Conservation (phyloP, 2,113 vertebrate genomes). For the Sminthopsis crassicaudata region DNA sequence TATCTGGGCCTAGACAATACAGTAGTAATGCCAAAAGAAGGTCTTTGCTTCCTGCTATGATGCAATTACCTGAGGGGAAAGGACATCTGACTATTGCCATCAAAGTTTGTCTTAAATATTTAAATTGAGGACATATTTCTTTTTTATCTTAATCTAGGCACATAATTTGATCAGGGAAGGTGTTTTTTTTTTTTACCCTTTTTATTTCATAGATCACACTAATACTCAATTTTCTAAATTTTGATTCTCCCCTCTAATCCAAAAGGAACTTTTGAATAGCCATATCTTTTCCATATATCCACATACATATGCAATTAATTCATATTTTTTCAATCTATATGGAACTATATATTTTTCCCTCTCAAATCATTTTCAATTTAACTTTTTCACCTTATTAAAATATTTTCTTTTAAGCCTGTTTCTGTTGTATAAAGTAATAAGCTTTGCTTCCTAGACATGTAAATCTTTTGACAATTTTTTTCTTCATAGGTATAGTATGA, state of each 20-base stretch:
- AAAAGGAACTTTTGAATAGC: no score
- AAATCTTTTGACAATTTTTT: neutral
- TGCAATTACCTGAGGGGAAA: no score
- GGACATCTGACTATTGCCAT: no score
- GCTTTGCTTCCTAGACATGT: neutral
- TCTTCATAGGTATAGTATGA: neutral
- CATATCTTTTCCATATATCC: neutral
- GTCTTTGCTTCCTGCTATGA: no score
- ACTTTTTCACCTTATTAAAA: neutral
- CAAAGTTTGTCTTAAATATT: no score
- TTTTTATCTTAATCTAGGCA: no score
- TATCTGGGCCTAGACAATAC: no score
- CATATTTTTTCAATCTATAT: neutral
- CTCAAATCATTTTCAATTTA: neutral
- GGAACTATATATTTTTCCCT: neutral
- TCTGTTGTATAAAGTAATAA: neutral
- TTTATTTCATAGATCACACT: neutral
- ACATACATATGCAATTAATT: conserved; percentile 28
- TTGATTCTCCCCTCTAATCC: neutral
- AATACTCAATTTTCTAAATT: neutral
- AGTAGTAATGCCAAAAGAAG: no score
- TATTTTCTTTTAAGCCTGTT: neutral
- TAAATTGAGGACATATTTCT: neutral
- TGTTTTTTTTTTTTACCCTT: neutral
- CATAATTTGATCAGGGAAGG: neutral